phyloP scores from a whole-genome alignment of 2,113 vertebrate species.

The Amazona guildingii region DNA sequence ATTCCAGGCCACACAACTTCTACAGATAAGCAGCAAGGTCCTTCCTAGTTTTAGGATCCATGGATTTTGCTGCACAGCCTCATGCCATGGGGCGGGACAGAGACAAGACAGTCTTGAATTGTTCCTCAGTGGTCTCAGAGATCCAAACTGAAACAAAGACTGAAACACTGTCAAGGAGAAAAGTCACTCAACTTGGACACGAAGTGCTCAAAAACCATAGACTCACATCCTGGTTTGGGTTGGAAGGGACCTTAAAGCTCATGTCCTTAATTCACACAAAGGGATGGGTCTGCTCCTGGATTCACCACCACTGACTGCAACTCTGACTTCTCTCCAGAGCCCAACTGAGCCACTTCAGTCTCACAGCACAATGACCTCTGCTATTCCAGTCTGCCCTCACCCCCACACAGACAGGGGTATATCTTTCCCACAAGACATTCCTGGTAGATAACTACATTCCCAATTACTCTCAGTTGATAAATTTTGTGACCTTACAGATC shows the following conservation, averaged over 20 bases:
- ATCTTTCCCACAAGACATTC: background rate
- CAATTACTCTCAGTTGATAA: background rate
- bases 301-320: background rate
- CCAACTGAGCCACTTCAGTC: no score
- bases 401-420: rapidly evolving
- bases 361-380: background rate
- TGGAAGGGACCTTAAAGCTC: background rate
- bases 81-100: rapidly evolving
- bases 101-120: background rate
- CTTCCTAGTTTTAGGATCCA: background rate
- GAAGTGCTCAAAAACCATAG: background rate
- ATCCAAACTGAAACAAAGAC: background rate
- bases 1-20: background rate
- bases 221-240: background rate
- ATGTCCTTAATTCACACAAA: background rate
- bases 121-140: background rate
- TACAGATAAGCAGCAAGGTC: background rate
- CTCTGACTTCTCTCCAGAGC: background rate
- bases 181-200: background rate
- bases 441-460: background rate
- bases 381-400: background rate
- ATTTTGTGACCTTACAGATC: background rate
- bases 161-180: background rate
- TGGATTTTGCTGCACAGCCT: background rate
- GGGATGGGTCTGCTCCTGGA: background rate